Evolutionary conservation across 1,140 invertebrate genomes (phyloP), one percentile per base, ranked within the genome.

Genomic region (Drosophila mojavensis): DNA sequence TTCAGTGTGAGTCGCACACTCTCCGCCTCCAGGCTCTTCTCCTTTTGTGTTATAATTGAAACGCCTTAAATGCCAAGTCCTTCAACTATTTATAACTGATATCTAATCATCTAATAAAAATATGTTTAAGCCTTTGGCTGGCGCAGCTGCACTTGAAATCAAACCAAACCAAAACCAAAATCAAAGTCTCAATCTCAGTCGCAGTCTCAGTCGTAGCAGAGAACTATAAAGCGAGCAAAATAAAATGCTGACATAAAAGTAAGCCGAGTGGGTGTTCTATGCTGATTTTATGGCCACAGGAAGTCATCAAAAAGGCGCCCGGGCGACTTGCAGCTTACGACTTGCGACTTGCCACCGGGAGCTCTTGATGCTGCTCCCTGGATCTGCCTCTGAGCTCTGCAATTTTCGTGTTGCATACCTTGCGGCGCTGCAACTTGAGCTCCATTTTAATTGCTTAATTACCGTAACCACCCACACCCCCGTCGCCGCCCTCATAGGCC

Each of bases 401-500:
- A 15, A 47, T 39, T 86, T 86, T 79, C 28, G 45, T 68, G 79
- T 75, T 88, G 83, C 83, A 81, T 83, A 77, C 77, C 76, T 79
- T 70, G 41, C 51, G 83, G 83, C 64, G 83, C 63, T 50, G 2
- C 36, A 13, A n/a, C 54, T 71, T 67, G 61, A 60, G 60, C 55
- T 56, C 75, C 51, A 45, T 62, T 89, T 85, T 89, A 89, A 89
- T 89, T 90, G 84, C 80, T 89, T 89, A 90, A 89, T 89, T 89
- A 89, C 85, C 72, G 62, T 70, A 69, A 63, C 62, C 53, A 26
- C 28, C 15, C 45, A 53, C 36, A 15, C 7, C 55, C 41, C 1
- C 20, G 20, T 3, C 20, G 1, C 1, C 20, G 20, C 20, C 20
- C 20, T 1, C 1, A 15, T n/a, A 24, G 20, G 20, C 20, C 20